These are phyloP conservation scores for Gymnoscopelus microlampas DNA, from an alignment of 2,797 vertebrate genomes.

Conservation along the genomic window DNA sequence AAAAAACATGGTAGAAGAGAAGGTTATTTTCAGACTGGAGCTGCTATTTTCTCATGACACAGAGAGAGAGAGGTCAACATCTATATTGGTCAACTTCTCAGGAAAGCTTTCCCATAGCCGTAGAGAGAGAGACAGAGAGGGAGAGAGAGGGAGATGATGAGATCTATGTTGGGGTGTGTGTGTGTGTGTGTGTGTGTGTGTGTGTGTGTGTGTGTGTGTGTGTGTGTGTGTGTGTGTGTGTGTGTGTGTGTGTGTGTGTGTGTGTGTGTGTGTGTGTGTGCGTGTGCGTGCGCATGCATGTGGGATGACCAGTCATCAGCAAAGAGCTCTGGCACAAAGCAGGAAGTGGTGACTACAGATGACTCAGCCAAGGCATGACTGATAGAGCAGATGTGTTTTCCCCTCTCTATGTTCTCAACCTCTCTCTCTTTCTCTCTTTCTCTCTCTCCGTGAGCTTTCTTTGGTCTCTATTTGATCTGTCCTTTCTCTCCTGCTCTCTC, in stretches of 20 bases:
- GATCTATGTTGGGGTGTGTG: too few species aligned
- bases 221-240: not conserved
- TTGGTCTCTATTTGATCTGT: not conserved
- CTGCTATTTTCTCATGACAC: constrained; percentile 57
- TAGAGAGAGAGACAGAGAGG: constrained; percentile 8
- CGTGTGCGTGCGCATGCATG: constrained; percentile 55
- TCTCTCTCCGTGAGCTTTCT: not conserved
- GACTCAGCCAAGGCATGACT: constrained; percentile 76
- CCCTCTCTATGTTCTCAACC: constrained; percentile 47
- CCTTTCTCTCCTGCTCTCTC: constrained; percentile 5
- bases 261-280: constrained; percentile 7
- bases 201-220: constrained; percentile 11
- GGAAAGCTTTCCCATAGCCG: not conserved
- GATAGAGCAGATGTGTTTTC: constrained; percentile 40
- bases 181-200: too few species aligned
- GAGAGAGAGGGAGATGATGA: constrained; percentile 8
- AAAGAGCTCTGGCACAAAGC: constrained; percentile 80
- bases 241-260: not conserved
- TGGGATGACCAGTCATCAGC: constrained; percentile 87
- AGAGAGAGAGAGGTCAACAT: constrained; percentile 25
- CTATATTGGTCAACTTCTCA: constrained; percentile 41
- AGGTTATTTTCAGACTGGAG: not conserved
- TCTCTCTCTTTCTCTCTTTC: not conserved
- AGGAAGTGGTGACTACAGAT: constrained; percentile 86
- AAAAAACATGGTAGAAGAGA: not conserved